Conservation (phyloP, 2,113 vertebrate species). For the Dromiciops gliroides region DNA sequence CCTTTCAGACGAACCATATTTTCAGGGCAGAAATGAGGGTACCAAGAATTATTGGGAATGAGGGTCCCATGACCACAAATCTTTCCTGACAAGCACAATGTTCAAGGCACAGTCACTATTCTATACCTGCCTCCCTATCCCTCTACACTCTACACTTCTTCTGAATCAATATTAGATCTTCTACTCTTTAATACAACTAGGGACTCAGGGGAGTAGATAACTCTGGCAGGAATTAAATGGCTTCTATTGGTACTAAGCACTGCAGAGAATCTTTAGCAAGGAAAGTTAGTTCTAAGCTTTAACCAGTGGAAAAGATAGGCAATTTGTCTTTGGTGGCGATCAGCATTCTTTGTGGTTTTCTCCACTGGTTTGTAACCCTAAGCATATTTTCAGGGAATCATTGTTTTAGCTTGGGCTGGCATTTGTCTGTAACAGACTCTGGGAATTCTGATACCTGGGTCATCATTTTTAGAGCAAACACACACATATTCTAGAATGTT, state of each 20-base stretch:
- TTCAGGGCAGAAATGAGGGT: not conserved
- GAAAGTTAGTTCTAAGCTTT: rapidly evolving
- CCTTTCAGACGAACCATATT: not conserved
- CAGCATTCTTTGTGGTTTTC: rapidly evolving
- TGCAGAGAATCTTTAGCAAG: not conserved
- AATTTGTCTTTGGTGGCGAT: too few species aligned
- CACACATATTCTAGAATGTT: not conserved
- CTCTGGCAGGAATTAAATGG: too few species aligned
- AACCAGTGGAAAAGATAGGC: not conserved
- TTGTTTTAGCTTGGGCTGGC: not conserved
- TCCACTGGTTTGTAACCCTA: not conserved
- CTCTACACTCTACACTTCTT: not conserved
- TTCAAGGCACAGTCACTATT: not conserved
- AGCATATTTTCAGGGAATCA: not conserved
- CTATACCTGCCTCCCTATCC: not conserved
- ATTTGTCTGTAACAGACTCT: rapidly evolving
- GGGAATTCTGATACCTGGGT: rapidly evolving
- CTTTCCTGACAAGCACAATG: rapidly evolving
- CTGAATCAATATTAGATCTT: not conserved
- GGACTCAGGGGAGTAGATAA: not conserved
- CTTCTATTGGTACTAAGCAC: not conserved
- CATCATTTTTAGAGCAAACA: not conserved
- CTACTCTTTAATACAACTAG: not conserved
- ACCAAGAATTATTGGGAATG: not conserved
- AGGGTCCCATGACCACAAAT: not conserved